Evolutionary conservation across 37 sponge, comb jelly and placozoan species (phyloP).

Genomic region (Halichondria panicea): DNA sequence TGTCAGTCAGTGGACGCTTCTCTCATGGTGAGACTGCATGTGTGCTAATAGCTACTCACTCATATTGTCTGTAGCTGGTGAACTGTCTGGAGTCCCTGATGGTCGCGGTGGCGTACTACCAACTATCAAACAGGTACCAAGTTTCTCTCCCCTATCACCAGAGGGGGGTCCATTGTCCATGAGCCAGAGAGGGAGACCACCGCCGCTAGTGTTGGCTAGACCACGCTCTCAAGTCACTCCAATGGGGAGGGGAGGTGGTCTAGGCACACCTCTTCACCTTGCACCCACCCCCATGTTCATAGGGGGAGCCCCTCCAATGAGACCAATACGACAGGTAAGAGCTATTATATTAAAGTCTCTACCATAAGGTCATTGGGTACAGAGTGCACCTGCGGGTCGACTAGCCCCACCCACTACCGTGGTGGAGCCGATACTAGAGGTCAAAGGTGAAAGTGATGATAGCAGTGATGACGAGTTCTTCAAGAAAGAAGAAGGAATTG

Average conservation of each 20-base stretch:
- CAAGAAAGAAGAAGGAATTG: neutral
- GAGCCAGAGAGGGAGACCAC: neutral
- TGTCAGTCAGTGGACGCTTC: conserved; percentile 36
- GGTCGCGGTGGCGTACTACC: conserved; percentile 36
- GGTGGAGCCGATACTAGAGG: neutral
- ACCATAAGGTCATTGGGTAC: neutral
- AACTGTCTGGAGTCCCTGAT: conserved; percentile 46
- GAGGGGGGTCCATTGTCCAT: neutral
- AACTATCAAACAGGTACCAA: conserved; percentile 17
- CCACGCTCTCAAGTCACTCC: neutral
- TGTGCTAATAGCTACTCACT: too few species aligned
- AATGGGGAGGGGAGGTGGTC: too few species aligned
- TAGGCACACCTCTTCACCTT: too few species aligned
- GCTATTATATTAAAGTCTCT: too few species aligned
- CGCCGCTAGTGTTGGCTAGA: neutral
- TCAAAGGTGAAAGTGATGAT: conserved; percentile 9
- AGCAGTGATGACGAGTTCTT: neutral
- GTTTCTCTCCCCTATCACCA: neutral
- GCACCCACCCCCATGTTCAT: too few species aligned
- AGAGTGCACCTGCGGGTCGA: neutral
- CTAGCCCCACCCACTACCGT: neutral
- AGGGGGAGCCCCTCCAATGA: neutral
- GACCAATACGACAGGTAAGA: conserved; percentile 8
- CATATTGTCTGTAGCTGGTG: conserved; percentile 14
- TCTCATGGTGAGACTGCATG: conserved; percentile 24